Base-by-base conservation (phyloP, 2,797 vertebrate genomes). In the Orientallactaga sibirica region DNA sequence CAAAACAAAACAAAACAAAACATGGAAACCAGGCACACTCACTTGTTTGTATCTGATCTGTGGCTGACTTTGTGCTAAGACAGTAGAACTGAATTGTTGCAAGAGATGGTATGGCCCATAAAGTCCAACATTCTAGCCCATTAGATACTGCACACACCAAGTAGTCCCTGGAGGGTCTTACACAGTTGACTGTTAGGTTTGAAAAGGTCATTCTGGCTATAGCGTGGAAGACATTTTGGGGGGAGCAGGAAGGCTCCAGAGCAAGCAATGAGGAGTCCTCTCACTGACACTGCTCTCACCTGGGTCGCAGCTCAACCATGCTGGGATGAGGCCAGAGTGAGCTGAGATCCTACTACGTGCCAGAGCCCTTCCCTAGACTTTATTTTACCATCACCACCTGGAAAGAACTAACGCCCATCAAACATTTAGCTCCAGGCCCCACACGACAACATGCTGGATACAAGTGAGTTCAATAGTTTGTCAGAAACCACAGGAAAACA, bases 311-410 rank as follows among this genome's bases (percentile, higher is more conserved):
- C 14, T 68, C 80, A 27, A 1, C n/a, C 27, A 0, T 0, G 27
- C 3, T 55, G 12, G 8, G 64, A 15, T 18, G 0, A 24, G n/a
- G 16, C 52, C n/a, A 4, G 41, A 0, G 14, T 0, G 0, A 1
- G 24, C n/a, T 0, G 3, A 64, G n/a, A 48, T 27, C n/a, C 67
- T 64, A 73, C 18, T 37, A 0, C 1, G 14, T 10, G 37, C 0
- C 0, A 64, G 11, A 19, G 48, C 1, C 2, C 11, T 27, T 58
- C 71, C 29, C 0, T 41, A 25, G 48, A 20, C 61, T 25, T 43
- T 6, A 6, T 70, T 77, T 62, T 73, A 62, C n/a, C 27, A 18
- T 8, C 6, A 52, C 25, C 24, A 61, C 20, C 27, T 33, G 20
- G 20, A 66, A 70, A 77, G 77, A 84, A 62, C 58, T 2, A 11